These are phyloP conservation scores for Hypotaenidia philippensis DNA, from an alignment of 2,797 vertebrate species.

Conservation along the genomic window DNA sequence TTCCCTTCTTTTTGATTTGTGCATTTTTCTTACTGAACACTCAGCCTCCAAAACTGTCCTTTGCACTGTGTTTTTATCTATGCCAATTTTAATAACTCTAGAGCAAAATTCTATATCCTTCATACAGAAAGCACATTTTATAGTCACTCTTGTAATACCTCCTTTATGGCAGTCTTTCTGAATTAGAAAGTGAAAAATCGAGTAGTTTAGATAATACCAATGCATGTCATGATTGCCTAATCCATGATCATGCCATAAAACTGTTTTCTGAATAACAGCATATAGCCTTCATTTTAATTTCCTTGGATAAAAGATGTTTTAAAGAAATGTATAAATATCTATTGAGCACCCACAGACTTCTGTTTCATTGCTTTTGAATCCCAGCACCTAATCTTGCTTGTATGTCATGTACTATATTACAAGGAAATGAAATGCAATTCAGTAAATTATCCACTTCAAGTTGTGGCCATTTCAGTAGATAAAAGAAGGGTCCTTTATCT, in stretches of 20 bases:
- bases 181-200: background rate
- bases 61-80: background rate
- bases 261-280: conserved; percentile 24
- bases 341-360: conserved; percentile 26
- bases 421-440: conserved; percentile 63
- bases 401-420: conserved; percentile 56
- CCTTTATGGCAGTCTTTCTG: background rate
- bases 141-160: background rate
- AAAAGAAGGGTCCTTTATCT: conserved; percentile 31
- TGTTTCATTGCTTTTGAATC: conserved; percentile 46
- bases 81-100: background rate
- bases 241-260: background rate
- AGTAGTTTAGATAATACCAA: background rate
- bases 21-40: background rate
- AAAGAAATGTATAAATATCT: conserved; percentile 38
- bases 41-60: background rate
- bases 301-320: conserved; percentile 4
- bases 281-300: conserved; percentile 9
- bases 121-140: background rate
- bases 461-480: conserved; percentile 47
- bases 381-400: conserved; percentile 39
- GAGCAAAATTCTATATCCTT: background rate
- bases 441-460: conserved; percentile 66
- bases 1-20: background rate
- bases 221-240: background rate